Percentiles rank a stretch among this genome's conserved stretches.
Evolutionary conservation across 2,888 invertebrate genomes (phyloP).

Genomic region (Melipona beecheii): DNA sequence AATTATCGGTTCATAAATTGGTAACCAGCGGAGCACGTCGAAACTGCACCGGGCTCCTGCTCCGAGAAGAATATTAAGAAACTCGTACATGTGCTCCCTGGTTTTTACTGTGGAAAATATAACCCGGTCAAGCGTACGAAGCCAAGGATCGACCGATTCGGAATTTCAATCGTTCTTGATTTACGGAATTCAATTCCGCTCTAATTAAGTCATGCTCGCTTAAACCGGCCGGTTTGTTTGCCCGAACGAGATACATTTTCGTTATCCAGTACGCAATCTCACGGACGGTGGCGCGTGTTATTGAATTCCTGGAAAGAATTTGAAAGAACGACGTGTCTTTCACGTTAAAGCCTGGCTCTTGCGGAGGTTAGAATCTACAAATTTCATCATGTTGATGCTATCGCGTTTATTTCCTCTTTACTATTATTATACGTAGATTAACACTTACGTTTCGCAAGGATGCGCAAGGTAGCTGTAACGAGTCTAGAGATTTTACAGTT

Average conservation of each 20-base stretch:
- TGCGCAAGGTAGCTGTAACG: background rate
- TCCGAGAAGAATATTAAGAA: background rate
- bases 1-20: conserved; percentile 58
- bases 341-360: background rate
- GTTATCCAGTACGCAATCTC: conserved; percentile 15
- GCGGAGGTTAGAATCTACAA: background rate
- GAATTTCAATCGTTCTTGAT: conserved; percentile 25
- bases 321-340: background rate
- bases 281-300: conserved; percentile 10
- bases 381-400: background rate
- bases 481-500: background rate
- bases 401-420: background rate
- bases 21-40: conserved; percentile 37
- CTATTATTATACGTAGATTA: background rate
- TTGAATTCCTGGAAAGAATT: background rate
- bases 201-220: conserved; percentile 28
- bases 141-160: background rate
- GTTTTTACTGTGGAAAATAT: conserved; percentile 28
- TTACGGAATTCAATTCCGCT: conserved; percentile 11
- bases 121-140: background rate
- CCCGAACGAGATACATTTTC: background rate
- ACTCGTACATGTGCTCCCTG: background rate
- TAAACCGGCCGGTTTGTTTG: background rate
- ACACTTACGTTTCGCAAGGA: background rate
- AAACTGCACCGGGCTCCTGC: background rate